phyloP scores from a whole-genome alignment of 1,140 invertebrate genomes.

The Hylaeus volcanicus region DNA sequence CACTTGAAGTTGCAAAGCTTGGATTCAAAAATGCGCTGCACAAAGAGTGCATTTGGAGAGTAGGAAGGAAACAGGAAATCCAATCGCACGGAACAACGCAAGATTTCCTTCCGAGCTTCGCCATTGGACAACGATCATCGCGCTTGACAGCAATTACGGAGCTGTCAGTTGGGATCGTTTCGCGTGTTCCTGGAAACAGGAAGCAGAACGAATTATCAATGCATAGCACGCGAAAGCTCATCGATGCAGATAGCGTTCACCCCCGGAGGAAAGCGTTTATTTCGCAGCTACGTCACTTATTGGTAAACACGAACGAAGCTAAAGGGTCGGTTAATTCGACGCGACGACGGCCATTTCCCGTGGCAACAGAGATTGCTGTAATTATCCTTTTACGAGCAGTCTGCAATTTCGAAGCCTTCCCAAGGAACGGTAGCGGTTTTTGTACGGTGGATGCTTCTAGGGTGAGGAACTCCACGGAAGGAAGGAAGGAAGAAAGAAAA shows the following conservation, averaged over 20 bases:
- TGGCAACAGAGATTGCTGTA: conserved; percentile 40
- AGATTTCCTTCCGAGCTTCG: too few relatives aligned
- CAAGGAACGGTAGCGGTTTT: conserved; percentile 7
- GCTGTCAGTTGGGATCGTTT: background rate
- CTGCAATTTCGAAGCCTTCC: conserved; percentile 23
- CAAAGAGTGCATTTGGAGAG: too few relatives aligned
- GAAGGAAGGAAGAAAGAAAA: background rate
- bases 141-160: too few relatives aligned
- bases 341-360: conserved; percentile 35
- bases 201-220: background rate
- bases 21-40: too few relatives aligned
- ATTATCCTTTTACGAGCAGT: conserved; percentile 43
- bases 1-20: too few relatives aligned
- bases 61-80: too few relatives aligned
- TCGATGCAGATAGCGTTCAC: background rate
- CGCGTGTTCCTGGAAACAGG: background rate
- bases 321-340: conserved; percentile 23
- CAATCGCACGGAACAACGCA: too few relatives aligned
- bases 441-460: background rate
- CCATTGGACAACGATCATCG: too few relatives aligned
- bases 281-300: conserved; percentile 28
- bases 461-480: background rate
- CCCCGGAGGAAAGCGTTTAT: background rate
- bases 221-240: background rate
- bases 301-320: conserved; percentile 19